Percentiles rank a stretch among this genome's conserved stretches.
phyloP scores from a whole-genome alignment of 2,797 vertebrate genomes.

The Ficedula albicollis region DNA sequence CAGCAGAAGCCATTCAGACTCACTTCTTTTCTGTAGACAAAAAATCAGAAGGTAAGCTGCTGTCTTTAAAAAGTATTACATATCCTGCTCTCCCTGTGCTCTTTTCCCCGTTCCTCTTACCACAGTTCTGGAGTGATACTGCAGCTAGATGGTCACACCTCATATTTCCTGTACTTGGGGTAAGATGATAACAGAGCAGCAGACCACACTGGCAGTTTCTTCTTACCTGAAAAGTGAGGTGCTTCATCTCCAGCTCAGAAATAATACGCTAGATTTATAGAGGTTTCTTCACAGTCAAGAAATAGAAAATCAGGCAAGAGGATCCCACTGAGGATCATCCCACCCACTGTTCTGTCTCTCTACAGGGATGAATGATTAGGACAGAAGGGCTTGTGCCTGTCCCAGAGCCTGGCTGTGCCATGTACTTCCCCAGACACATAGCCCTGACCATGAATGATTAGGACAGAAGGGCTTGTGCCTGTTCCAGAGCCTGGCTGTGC shows the following conservation, averaged over 20 bases:
- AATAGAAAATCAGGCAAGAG: not conserved
- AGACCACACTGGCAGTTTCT: not conserved
- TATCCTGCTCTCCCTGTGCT: not conserved
- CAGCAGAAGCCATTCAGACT: not conserved
- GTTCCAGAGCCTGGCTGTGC: rapidly evolving
- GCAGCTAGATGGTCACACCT: not conserved
- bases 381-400: not conserved
- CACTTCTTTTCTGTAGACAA: not conserved
- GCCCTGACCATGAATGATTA: not conserved
- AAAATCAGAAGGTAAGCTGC: not conserved
- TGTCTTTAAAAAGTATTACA: not conserved
- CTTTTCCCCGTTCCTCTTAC: not conserved
- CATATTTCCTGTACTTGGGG: not conserved
- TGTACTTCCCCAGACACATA: not conserved
- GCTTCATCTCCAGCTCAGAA: not conserved
- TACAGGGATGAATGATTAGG: not conserved
- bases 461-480: not conserved
- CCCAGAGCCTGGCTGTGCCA: rapidly evolving
- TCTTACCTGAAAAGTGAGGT: not conserved
- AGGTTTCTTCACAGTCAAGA: not conserved
- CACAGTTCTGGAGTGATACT: not conserved
- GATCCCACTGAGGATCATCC: not conserved
- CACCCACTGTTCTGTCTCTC: not conserved
- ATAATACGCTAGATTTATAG: not conserved
- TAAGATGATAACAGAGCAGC: not conserved